Percentiles rank a stretch among this genome's conserved stretches.
These are phyloP conservation scores for Nansenia antarctica DNA, from an alignment of 2,113 vertebrate species.

Conservation along the genomic window DNA sequence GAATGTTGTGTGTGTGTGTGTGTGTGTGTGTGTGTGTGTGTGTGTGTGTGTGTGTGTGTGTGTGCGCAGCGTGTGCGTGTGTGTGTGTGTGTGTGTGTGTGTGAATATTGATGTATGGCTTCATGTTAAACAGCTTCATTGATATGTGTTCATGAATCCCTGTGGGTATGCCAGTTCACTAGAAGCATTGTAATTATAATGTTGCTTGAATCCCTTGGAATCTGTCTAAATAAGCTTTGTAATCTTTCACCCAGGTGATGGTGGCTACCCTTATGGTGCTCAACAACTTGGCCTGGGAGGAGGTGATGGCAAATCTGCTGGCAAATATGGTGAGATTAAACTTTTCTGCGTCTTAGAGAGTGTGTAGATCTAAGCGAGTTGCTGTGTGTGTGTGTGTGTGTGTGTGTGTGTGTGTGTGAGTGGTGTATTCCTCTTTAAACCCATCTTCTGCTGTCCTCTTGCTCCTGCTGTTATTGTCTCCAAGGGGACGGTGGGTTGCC, in stretches of 20 bases:
- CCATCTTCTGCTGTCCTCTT: neutral
- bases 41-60: conserved; percentile 1
- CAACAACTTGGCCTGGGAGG: conserved; percentile 63
- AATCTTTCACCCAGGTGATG: conserved; percentile 53
- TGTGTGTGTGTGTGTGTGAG: neutral
- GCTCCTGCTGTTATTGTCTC: neutral
- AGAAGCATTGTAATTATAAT: too few relatives aligned
- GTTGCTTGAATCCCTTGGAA: too few relatives aligned
- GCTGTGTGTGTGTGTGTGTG: neutral
- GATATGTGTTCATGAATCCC: too few relatives aligned
- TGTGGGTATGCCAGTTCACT: too few relatives aligned
- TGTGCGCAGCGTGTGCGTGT: neutral
- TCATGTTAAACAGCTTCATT: too few relatives aligned
- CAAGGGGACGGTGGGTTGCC: conserved; percentile 6
- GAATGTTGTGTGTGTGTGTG: neutral
- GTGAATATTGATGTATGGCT: neutral
- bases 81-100: neutral
- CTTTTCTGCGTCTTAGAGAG: neutral
- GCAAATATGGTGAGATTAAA: conserved; percentile 66
- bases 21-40: neutral
- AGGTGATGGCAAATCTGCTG: conserved; percentile 65
- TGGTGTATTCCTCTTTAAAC: conserved; percentile 6
- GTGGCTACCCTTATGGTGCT: conserved; percentile 61
- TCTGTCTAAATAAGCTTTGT: neutral
- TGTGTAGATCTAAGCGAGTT: neutral